Evolutionary conservation across 1,140 invertebrate genomes (phyloP), one percentile per base, ranked within the genome.

Genomic region (Drosophila persimilis): DNA sequence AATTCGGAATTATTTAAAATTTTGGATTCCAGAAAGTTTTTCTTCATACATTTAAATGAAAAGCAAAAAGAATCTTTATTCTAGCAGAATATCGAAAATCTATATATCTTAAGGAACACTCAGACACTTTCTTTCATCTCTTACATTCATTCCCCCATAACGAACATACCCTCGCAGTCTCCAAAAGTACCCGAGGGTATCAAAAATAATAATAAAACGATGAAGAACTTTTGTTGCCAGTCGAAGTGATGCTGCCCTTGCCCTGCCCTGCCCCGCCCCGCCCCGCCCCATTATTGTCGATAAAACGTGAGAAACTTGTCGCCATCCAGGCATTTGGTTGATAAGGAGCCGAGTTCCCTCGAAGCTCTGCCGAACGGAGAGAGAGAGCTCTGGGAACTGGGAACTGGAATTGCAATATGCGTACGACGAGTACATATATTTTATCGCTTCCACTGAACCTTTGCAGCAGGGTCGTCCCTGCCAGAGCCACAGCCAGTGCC

Each of bases 371-470:
- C 24, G 24, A 24, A 24, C 22, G 4, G 22, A 24, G 22, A 2
- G 2, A 24, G 24, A 24, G 24, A 26, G 4, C 24, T 26, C 24
- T 26, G 24, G 24, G 24, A 26, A 20, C 43, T 63, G 62, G 60
- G 35, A 69, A 53, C 29, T 66, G 47, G n/a, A 77, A 65, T 80
- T 63, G 83, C 73, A 81, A 86, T 80, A 62, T 81, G 41, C 22
- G 22, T 56, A 35, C 31, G 39, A 22, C 9, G 44, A 45, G 62
- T 55, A 20, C 20, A 15, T 35, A 69, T 69, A 55, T 70, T 69
- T 86, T 86, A 86, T 86, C 81, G 81, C 78, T 72, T 64, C 53
- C 62, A 88, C 51, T 88, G 81, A 86, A 86, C 81, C 83, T 58
- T 81, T 50, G 48, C 67, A 45, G 65, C 35, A 39, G 35, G 54